Evolutionary conservation across 1,140 invertebrate species (phyloP), one percentile per base, ranked within the genome.

Genomic region (Delia radicum): DNA sequence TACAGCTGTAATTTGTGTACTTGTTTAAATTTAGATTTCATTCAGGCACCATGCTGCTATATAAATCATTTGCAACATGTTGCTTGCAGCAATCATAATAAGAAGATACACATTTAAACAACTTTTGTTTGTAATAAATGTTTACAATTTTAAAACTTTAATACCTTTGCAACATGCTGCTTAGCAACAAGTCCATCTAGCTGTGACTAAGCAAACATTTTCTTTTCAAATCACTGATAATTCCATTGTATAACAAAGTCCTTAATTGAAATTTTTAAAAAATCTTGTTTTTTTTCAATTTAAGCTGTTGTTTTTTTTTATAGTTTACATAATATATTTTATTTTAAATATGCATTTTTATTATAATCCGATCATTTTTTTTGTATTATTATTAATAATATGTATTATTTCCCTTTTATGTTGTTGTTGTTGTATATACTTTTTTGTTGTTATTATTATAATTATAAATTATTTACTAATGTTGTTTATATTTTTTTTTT

Each of bases 301-400:
- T 55, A 55, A 8, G 62, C 6, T 33, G 29, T 33, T 37, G 65
- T 69, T 69, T 69, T n/a, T 33, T 37, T 31, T 69, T 21, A n/a
- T 55, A 55, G 48, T 29, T 31, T 67, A 67, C n/a, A 31, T 29
- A 31, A 67, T 67, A 31, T 33, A 33, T 18, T 24, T 29, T 67
- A 31, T 67, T n/a, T 28, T 63, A 63, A 27, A 24, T 63, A 63
- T 63, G 61, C 24, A 63, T 63, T 63, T 31, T 18, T 69, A 61
- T 73, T 46, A 61, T 73, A 61, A 55, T 48, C 37, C 48, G 72
- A 55, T 73, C 48, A 73, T 42, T 74, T 15, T 27, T 67, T 18
- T 37, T 75, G 27, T 69, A 28, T 69, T 48, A 67, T 48, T 65
- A 65, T 33, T 67, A 67, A 10, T 33, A 33, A 33, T 33, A 33